Evolutionary conservation across 2,888 invertebrate genomes (phyloP).

Genomic region (Anoplius nigerrimus): DNA sequence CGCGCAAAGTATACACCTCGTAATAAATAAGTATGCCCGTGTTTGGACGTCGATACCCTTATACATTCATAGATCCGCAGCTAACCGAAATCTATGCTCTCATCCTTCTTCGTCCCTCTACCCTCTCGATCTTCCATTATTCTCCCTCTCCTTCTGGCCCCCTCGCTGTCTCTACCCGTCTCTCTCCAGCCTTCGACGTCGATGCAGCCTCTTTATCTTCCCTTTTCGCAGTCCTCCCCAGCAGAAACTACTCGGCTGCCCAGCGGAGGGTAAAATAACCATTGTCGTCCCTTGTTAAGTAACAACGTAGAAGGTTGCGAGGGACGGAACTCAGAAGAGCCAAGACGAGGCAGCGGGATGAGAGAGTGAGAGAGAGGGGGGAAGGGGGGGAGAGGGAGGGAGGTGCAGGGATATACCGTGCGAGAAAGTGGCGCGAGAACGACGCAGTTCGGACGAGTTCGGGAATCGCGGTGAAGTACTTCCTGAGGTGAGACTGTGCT

Average conservation of each 20-base stretch:
- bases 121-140: neutral
- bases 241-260: too few relatives aligned
- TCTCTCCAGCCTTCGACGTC: slow-evolving; percentile 1
- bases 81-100: neutral
- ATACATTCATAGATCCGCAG: neutral
- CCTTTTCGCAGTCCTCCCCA: too few relatives aligned
- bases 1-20: neutral
- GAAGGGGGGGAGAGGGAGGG: neutral
- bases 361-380: neutral
- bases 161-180: too few relatives aligned
- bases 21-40: too few relatives aligned
- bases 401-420: slow-evolving; percentile 3
- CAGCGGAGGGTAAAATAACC: too few relatives aligned
- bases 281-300: too few relatives aligned
- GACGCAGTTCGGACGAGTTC: neutral
- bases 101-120: neutral
- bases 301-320: neutral
- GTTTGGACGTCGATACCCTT: neutral
- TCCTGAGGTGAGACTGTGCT: slow-evolving; percentile 3
- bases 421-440: slow-evolving; percentile 2
- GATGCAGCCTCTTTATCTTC: slow-evolving; percentile 17
- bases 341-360: neutral
- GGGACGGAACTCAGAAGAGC: neutral
- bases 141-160: neutral
- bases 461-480: slow-evolving; percentile 25